Conservation (phyloP, 2,797 vertebrate species). For the Sandelia bainsii region DNA sequence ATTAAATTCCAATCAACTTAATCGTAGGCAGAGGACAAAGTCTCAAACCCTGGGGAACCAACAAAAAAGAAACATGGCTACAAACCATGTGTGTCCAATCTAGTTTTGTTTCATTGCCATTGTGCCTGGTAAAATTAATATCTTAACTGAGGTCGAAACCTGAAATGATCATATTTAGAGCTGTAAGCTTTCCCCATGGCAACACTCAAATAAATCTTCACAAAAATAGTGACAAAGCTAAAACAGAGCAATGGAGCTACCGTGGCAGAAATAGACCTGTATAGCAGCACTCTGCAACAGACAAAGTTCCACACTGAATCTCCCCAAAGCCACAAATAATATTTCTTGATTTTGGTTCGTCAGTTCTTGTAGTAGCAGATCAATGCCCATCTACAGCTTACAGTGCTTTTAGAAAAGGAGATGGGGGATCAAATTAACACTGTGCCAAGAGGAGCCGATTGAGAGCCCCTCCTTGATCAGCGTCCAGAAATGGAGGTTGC, state of each 20-base stretch:
- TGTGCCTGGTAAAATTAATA: neutral
- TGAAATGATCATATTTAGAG: conserved; percentile 7
- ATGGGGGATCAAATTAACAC: conserved; percentile 56
- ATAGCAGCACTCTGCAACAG: conserved; percentile 20
- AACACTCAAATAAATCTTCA: conserved; percentile 25
- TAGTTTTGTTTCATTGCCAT: neutral
- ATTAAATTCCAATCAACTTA: neutral
- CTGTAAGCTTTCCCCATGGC: conserved; percentile 2
- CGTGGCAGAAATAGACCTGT: conserved; percentile 38
- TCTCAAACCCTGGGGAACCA: neutral
- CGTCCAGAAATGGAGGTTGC: conserved; percentile 61
- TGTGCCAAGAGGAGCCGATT: conserved; percentile 40
- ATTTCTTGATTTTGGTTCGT: conserved; percentile 18
- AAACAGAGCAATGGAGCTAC: conserved; percentile 36
- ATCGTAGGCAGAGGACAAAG: neutral
- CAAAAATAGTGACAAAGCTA: conserved; percentile 22
- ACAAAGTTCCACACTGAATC: conserved; percentile 35
- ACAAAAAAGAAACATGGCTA: neutral
- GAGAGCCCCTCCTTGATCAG: conserved; percentile 61
- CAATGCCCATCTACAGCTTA: conserved; percentile 41
- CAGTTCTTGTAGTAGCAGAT: conserved; percentile 48
- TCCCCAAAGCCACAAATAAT: conserved; percentile 44
- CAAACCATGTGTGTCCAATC: neutral
- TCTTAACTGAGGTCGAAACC: conserved; percentile 11
- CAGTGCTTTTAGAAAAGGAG: conserved; percentile 48